Base-by-base conservation (phyloP, 2,113 vertebrate genomes). In the Ceyx melanurus region DNA sequence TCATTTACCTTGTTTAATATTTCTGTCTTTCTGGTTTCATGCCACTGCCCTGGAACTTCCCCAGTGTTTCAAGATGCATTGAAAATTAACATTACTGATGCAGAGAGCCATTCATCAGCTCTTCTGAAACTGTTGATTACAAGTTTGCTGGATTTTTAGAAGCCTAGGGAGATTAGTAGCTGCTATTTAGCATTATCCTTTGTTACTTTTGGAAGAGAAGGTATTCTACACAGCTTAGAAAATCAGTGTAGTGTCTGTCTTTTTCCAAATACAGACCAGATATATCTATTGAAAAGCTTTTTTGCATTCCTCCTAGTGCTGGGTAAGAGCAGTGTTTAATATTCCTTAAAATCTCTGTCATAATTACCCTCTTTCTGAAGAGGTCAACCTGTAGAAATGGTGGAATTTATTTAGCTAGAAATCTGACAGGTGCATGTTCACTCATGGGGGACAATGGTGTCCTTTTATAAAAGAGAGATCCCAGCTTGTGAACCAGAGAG, bases 41-140 rank as follows among this genome's bases (percentile, higher is more conserved):
- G 11, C 58, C 82, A 79, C 33, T 2, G 9, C 16, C 42, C 42
- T 0, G 1, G 37, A 85, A 56, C 85, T 89, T 91, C 37, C 58
- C 72, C 3, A 2, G 51, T 86, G 60, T 77, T 91, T 92, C 37
- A 65, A 79, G 87, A 68, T 82, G 56, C 48, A 50, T 43, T 43
- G 82, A 94, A 80, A 95, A 88, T 91, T 77, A 76, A 62, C 37
- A 74, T 86, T 77, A 73, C 21, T 66, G 64, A 82, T 82, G 67
- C 54, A 93, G 58, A 92, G 64, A 85, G 50, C 10, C 28, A 50
- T 76, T 94, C 78, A 82, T 91, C 75, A 77, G 31, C 58, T 82
- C 78, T 89, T 92, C 88, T 91, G 62, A 91, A 92, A 50, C 11
- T 79, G 66, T 61, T 88, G 87, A 88, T 92, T 89, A 53, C 29